These are phyloP conservation scores for Drosophila sechellia DNA, from an alignment of 1,140 invertebrate species.

Conservation along the genomic window DNA sequence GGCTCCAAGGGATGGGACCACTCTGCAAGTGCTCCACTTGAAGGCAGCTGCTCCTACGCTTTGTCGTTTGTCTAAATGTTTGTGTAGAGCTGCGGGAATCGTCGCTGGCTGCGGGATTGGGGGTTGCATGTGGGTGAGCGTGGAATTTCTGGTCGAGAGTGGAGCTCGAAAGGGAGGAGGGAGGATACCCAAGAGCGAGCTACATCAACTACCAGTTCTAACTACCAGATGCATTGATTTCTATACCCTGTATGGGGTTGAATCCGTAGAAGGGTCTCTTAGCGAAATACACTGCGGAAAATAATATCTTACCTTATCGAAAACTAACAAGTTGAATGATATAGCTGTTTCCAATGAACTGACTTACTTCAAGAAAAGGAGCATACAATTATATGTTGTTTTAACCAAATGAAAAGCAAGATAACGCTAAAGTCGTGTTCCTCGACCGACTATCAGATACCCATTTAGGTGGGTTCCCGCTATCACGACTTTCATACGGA, in stretches of 20 bases:
- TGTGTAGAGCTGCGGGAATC: slow-evolving; percentile 58
- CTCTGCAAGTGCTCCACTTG: slow-evolving; percentile 67
- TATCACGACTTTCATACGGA: no score
- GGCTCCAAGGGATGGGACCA: slow-evolving; percentile 23
- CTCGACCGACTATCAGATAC: no score
- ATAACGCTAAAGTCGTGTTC: no score
- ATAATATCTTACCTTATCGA: no score
- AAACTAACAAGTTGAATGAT: no score
- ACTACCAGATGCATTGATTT: slow-evolving; percentile 70
- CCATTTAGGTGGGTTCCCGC: no score
- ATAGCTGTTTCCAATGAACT: no score
- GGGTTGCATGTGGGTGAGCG: slow-evolving; percentile 16
- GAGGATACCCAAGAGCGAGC: slow-evolving; percentile 25
- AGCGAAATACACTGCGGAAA: background rate
- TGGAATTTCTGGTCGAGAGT: slow-evolving; percentile 1
- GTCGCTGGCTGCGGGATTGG: slow-evolving; percentile 17
- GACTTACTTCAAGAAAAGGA: no score
- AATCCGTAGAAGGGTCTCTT: background rate
- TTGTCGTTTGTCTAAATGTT: slow-evolving; percentile 73
- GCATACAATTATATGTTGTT: no score
- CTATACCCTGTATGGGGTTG: slow-evolving; percentile 26
- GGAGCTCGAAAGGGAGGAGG: background rate
- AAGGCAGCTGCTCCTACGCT: slow-evolving; percentile 67
- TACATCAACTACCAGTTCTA: slow-evolving; percentile 65
- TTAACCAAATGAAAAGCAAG: no score